Percentiles rank a stretch among this genome's conserved stretches.
These are phyloP conservation scores for Archilochus colubris DNA, from an alignment of 2,113 vertebrate species.

Conservation along the genomic window DNA sequence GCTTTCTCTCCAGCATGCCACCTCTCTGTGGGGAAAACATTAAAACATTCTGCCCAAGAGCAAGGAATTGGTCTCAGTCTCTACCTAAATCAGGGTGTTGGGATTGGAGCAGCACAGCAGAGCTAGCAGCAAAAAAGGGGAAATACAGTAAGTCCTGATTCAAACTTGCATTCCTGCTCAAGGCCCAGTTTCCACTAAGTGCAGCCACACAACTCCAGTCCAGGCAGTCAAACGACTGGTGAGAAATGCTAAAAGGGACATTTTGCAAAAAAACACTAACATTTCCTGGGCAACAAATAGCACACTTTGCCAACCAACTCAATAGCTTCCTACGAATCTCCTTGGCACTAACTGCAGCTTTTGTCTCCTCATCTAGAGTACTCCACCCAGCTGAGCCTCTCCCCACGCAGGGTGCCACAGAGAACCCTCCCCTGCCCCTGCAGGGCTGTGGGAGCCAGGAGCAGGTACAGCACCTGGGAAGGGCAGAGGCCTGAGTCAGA, in stretches of 20 bases:
- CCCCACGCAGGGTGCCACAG: neutral
- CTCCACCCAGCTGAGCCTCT: neutral
- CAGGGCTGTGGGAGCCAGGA: neutral
- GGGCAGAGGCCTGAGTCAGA: neutral
- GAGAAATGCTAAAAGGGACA: neutral
- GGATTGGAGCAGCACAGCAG: neutral
- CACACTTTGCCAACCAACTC: neutral
- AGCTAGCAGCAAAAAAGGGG: neutral
- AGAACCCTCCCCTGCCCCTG: no score
- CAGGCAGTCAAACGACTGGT: neutral
- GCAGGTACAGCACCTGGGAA: neutral
- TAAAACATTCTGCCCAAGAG: neutral
- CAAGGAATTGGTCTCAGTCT: neutral
- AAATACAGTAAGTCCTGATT: neutral
- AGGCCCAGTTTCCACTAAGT: neutral
- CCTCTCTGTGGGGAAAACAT: neutral
- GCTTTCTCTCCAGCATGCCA: neutral
- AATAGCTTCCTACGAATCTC: rapidly evolving
- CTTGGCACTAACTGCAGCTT: neutral
- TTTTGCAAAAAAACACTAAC: neutral
- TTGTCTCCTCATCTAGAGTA: neutral
- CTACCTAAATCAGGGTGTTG: rapidly evolving
- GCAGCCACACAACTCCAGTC: neutral
- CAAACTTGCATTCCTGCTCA: neutral
- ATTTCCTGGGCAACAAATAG: neutral